These are phyloP conservation scores for Menidia beryllina DNA, from an alignment of 2,113 vertebrate genomes.

Conservation along the genomic window DNA sequence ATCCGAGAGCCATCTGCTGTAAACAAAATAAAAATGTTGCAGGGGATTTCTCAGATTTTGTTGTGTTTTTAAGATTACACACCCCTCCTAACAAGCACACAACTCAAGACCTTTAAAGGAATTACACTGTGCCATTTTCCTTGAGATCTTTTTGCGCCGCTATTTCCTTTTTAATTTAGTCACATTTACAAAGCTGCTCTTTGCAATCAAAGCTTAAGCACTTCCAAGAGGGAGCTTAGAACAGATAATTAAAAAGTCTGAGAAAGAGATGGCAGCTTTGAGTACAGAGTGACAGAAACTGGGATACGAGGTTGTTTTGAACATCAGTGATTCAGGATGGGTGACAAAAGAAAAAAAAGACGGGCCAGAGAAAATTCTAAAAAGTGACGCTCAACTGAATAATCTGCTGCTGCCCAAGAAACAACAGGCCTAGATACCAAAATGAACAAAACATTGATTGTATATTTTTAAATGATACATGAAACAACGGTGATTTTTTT, in stretches of 20 bases:
- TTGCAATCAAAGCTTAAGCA: constrained; percentile 75
- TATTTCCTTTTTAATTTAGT: constrained; percentile 72
- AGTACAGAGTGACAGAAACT: constrained; percentile 54
- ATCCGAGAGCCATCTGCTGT: background rate
- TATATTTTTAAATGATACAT: too few relatives aligned
- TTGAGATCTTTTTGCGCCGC: constrained; percentile 24
- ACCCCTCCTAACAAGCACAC: constrained; percentile 52
- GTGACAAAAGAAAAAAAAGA: constrained; percentile 20
- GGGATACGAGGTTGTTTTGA: constrained; percentile 32
- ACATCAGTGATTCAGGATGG: constrained; percentile 29
- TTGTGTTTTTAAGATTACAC: constrained; percentile 34
- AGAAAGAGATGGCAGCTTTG: constrained; percentile 56
- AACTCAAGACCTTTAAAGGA: constrained; percentile 35
- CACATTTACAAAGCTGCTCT: constrained; percentile 75
- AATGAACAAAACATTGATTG: too few relatives aligned
- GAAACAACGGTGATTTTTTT: background rate
- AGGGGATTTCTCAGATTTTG: constrained; percentile 21
- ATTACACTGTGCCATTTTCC: constrained; percentile 33
- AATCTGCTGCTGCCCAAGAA: background rate
- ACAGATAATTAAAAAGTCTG: constrained; percentile 72
- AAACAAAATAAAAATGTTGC: constrained; percentile 15
- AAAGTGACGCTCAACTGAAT: constrained; percentile 30
- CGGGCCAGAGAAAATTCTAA: constrained; percentile 1
- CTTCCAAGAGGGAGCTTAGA: constrained; percentile 63
- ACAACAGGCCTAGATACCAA: constrained; percentile 2